These are phyloP conservation scores for Machaerirhynchus nigripectus DNA, from an alignment of 2,113 vertebrate genomes.

Conservation along the genomic window DNA sequence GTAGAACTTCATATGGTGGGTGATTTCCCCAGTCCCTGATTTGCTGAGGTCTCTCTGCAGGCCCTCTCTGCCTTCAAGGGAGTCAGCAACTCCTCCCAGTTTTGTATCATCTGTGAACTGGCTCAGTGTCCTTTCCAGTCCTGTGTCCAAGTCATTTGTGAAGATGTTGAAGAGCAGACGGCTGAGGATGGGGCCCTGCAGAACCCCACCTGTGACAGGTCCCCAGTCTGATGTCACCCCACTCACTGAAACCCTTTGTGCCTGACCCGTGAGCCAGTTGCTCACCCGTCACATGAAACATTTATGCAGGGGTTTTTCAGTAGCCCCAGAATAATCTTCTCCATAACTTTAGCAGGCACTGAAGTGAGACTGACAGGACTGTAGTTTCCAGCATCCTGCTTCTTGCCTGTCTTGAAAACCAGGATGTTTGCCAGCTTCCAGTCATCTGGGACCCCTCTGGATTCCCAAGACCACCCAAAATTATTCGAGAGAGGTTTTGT, in stretches of 20 bases:
- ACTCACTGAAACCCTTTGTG: neutral
- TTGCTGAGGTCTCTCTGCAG: neutral
- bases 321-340: neutral
- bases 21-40: neutral
- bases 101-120: neutral
- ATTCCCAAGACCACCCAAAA: neutral
- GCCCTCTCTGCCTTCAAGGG: neutral
- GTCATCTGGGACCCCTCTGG: neutral
- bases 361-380: neutral
- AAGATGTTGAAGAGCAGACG: neutral
- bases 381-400: no score
- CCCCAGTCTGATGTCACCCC: neutral
- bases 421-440: fast-evolving
- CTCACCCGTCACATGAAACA: no score
- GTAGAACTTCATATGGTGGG: neutral
- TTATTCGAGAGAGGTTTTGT: neutral
- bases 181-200: neutral
- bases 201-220: neutral
- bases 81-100: neutral
- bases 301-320: neutral
- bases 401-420: fast-evolving
- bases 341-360: neutral
- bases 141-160: neutral
- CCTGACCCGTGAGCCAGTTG: fast-evolving
- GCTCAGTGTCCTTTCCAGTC: neutral